Percentiles rank a stretch among this genome's conserved stretches.
Conservation (phyloP, 2,888 invertebrate genomes). For the Serrognathus titanus region DNA sequence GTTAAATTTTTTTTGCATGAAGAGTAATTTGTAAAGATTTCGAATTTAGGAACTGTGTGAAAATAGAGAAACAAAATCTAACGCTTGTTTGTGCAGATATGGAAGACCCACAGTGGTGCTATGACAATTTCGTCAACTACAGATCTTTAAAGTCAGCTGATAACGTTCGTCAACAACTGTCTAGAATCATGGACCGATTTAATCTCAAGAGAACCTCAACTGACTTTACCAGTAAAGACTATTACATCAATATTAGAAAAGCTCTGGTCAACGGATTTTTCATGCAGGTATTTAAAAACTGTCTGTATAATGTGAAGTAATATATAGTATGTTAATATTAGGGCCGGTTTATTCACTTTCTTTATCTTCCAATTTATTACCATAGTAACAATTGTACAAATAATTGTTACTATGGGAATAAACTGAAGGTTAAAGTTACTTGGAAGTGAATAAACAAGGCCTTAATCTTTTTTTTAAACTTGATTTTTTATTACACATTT, state of each 20-base stretch:
- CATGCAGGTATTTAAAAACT: constrained; percentile 80
- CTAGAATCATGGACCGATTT: constrained; percentile 98
- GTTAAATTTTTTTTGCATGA: too few relatives aligned
- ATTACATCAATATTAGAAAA: constrained; percentile 98
- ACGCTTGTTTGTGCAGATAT: constrained; percentile 64
- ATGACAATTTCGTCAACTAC: constrained; percentile 99
- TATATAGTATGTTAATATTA: too few relatives aligned
- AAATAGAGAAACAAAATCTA: background rate
- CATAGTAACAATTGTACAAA: too few relatives aligned
- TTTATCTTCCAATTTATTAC: too few relatives aligned
- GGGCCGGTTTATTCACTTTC: too few relatives aligned
- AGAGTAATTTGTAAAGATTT: too few relatives aligned
- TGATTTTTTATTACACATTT: background rate
- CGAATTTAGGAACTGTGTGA: too few relatives aligned
- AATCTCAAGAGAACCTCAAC: constrained; percentile 91
- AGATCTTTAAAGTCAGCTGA: constrained; percentile 97
- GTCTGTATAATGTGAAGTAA: too few relatives aligned
- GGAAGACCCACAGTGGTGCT: constrained; percentile 99
- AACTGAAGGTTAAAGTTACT: too few relatives aligned
- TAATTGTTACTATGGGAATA: too few relatives aligned
- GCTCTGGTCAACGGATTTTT: constrained; percentile 98
- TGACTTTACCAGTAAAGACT: constrained; percentile 97
- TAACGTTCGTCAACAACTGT: constrained; percentile 95
- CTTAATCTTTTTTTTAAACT: background rate
- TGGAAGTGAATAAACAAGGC: too few relatives aligned